Evolutionary conservation across 2,888 invertebrate genomes (phyloP).

Genomic region (Parelbella ahira): DNA sequence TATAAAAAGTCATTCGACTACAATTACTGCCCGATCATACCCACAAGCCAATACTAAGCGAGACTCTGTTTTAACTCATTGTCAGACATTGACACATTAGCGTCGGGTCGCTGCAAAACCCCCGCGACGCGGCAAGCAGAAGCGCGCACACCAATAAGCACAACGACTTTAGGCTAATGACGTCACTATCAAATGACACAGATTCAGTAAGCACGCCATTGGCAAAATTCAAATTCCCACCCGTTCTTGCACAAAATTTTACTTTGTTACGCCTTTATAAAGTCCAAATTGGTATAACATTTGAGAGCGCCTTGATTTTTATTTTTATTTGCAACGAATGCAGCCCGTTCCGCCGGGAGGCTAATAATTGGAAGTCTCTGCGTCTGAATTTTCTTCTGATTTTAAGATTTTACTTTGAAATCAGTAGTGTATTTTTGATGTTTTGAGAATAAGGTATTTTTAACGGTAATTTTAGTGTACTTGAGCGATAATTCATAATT

Average conservation of each 20-base stretch:
- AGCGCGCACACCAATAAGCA: conserved; percentile 23
- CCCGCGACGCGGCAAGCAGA: too few relatives aligned
- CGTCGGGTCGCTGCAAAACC: too few relatives aligned
- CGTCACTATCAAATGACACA: conserved; percentile 29
- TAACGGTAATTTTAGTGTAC: too few relatives aligned
- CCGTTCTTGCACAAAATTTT: conserved; percentile 33
- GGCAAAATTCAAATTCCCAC: conserved; percentile 27
- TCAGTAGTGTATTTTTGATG: too few relatives aligned
- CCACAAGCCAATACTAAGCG: too few relatives aligned
- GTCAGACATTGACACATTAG: too few relatives aligned
- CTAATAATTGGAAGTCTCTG: conserved; percentile 40
- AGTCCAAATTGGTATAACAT: conserved; percentile 34
- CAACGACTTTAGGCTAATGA: conserved; percentile 29
- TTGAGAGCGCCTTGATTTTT: conserved; percentile 34
- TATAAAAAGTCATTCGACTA: too few relatives aligned
- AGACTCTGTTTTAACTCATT: too few relatives aligned
- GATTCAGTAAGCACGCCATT: conserved; percentile 25
- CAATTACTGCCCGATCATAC: too few relatives aligned
- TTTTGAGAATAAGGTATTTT: too few relatives aligned
- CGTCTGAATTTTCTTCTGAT: conserved; percentile 30
- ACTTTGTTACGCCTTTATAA: conserved; percentile 32
- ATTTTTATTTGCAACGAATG: conserved; percentile 41
- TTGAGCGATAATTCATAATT: too few relatives aligned
- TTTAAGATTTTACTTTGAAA: conserved; percentile 23
- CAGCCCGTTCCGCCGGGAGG: conserved; percentile 36